Evolutionary conservation across 2,888 invertebrate species (phyloP).

Genomic region (Papilio elwesi): DNA sequence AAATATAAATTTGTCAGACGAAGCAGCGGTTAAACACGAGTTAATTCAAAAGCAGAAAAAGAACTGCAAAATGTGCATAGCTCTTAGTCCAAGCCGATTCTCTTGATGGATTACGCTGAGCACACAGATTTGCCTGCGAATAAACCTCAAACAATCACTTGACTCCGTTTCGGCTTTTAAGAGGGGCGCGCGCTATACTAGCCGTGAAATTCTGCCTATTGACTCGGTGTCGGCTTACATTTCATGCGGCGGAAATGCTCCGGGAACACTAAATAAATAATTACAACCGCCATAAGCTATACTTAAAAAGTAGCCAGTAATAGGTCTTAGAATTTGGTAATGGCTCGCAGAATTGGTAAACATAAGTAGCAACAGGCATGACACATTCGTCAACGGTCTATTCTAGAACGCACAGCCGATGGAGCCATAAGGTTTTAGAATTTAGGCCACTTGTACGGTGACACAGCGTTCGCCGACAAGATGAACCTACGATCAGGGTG

Average conservation of each 20-base stretch:
- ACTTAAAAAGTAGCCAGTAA: no score
- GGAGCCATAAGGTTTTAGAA: no score
- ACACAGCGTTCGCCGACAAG: no score
- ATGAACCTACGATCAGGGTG: no score
- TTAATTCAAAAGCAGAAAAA: neutral
- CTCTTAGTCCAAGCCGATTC: conserved; percentile 47
- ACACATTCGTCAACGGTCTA: no score
- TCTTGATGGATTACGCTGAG: conserved; percentile 70
- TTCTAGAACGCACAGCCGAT: no score
- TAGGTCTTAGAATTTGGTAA: no score
- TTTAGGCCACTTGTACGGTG: no score
- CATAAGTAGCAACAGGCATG: no score
- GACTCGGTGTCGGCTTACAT: conserved; percentile 58
- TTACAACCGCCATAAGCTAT: neutral
- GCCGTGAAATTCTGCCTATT: conserved; percentile 64
- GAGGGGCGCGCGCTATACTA: conserved; percentile 62
- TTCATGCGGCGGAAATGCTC: conserved; percentile 32
- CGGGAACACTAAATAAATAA: conserved; percentile 7
- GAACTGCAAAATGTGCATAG: neutral
- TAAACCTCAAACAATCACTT: conserved; percentile 70
- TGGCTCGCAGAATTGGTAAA: no score
- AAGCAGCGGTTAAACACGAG: neutral
- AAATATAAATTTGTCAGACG: no score
- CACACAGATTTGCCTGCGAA: conserved; percentile 77
- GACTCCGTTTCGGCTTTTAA: conserved; percentile 71